These are phyloP conservation scores for Crepidodera aurea DNA, from an alignment of 2,888 invertebrate genomes.

Conservation along the genomic window DNA sequence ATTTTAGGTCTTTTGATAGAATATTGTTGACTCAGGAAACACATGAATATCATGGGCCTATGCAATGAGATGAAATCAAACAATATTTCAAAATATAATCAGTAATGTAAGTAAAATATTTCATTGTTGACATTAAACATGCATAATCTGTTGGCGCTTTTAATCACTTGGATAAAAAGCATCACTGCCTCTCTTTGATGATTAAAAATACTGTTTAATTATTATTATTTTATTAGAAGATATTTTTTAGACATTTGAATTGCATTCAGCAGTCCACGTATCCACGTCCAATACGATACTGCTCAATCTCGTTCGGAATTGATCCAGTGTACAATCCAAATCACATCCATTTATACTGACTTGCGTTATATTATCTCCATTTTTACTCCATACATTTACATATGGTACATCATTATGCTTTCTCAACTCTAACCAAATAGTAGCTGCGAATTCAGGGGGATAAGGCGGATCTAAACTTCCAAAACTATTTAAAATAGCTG, in stretches of 20 bases:
- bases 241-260: not conserved
- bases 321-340: slow-evolving; percentile 17
- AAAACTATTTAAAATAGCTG: slow-evolving; percentile 72
- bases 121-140: no score
- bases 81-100: no score
- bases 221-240: no score
- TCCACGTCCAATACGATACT: slow-evolving; percentile 6
- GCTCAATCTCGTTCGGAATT: slow-evolving; percentile 15
- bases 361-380: slow-evolving; percentile 8
- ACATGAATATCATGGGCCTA: no score
- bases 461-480: slow-evolving; percentile 68
- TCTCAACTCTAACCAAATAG: slow-evolving; percentile 74
- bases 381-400: slow-evolving; percentile 29
- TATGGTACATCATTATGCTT: slow-evolving; percentile 38
- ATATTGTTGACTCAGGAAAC: no score
- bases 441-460: slow-evolving; percentile 71
- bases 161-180: no score
- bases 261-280: not conserved
- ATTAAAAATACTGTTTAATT: no score
- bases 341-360: slow-evolving; percentile 21
- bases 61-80: no score
- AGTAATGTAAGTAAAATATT: no score
- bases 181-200: no score
- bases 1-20: no score
- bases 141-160: no score